Evolutionary conservation across 2,797 vertebrate genomes (phyloP), one percentile per base, ranked within the genome.

Genomic region (Oryzias dopingdopingensis): DNA sequence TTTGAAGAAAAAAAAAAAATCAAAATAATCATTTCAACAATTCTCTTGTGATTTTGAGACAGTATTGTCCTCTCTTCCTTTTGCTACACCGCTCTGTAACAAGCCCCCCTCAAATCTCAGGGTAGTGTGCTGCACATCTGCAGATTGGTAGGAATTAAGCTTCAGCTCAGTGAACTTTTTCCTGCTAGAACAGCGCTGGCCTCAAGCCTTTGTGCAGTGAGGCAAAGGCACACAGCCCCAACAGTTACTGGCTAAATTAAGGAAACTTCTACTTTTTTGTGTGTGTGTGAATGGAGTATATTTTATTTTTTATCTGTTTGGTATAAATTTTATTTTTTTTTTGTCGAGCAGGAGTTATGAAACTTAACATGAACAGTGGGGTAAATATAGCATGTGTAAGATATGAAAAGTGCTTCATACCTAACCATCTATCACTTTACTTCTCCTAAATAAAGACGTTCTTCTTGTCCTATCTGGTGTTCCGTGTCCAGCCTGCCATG

Each of bases 91-190:
- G 10, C 32, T 13, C 32, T 37, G 32, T 37, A 37, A 37, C 32
- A 10, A 12, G 32, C 32, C 64, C 49, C 0, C 50, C 54, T 53
- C 1, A 47, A 59, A 43, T 76, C 43, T 60, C 63, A 17, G 54
- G 63, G 60, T 70, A 71, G 63, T 70, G 66, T 72, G 71, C 67
- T 55, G 66, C 70, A 61, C 75, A 82, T 81, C 73, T 84, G 72
- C 78, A 81, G 75, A 84, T 85, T 72, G 69, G 68, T 67, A 42
- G 29, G 50, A 87, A 85, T 82, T 73, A 76, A 81, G 79, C 72
- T 65, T 67, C 61, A 43, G 75, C 67, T 87, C 78, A 73, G 55
- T 89, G 82, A 87, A 76, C 80, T 68, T 76, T 83, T 69, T 56
- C 64, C 52, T 23, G 74, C 48, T 24, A 74, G 77, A 71, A 73